Percentiles rank a stretch among this genome's conserved stretches.
phyloP scores from a whole-genome alignment of 2,888 invertebrate species.

The Disparrhopalites patrizii region DNA sequence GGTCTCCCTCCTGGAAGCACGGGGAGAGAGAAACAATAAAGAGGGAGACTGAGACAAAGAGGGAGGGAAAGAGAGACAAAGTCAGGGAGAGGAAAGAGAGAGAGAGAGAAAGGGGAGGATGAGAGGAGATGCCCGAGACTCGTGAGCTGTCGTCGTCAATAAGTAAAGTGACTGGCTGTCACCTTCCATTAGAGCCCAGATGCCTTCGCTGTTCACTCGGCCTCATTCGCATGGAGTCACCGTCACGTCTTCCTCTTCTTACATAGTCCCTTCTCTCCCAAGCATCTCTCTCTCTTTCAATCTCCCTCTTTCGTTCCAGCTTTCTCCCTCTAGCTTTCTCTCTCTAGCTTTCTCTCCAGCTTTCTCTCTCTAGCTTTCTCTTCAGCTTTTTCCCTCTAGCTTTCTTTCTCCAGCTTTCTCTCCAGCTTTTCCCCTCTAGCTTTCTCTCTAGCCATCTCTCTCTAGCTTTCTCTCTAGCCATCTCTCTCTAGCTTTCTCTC shows the following conservation, averaged over 20 bases:
- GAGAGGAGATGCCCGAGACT: conserved; percentile 10
- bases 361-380: neutral
- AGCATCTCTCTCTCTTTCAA: neutral
- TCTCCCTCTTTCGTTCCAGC: neutral
- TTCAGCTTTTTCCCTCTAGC: neutral
- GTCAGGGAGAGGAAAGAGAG: neutral
- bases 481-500: neutral
- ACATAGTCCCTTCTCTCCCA: neutral
- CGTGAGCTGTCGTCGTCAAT: conserved; percentile 31
- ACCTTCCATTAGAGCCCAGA: conserved; percentile 32
- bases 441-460: neutral
- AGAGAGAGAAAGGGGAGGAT: conserved; percentile 1
- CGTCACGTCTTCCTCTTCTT: neutral
- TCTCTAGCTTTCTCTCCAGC: neutral
- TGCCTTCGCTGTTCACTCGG: conserved; percentile 8
- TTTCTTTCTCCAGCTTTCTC: neutral
- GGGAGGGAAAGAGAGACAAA: neutral
- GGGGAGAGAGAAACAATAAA: neutral
- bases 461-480: neutral
- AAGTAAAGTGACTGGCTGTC: conserved; percentile 30
- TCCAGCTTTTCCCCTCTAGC: neutral
- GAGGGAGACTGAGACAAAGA: neutral
- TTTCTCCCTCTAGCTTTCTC: too few species aligned
- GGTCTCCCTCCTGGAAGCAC: too few species aligned
- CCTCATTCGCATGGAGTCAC: neutral